phyloP scores from a whole-genome alignment of 2,888 invertebrate genomes.

The Spilosoma lubricipeda region DNA sequence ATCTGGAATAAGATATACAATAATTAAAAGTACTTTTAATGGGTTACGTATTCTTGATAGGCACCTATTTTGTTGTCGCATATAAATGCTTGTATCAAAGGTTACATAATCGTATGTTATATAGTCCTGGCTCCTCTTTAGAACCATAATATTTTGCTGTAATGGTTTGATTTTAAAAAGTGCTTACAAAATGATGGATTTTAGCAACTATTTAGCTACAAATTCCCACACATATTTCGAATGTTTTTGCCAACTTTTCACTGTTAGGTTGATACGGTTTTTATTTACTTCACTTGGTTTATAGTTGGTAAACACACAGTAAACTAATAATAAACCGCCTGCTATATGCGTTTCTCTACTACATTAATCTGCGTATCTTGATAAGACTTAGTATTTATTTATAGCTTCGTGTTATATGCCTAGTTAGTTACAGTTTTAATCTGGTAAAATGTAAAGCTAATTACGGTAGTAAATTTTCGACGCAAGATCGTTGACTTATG shows the following conservation, averaged over 20 bases:
- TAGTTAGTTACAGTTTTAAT: not conserved
- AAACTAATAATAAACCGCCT: not conserved
- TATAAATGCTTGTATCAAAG: not conserved
- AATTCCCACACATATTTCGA: too few species aligned
- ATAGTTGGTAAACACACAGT: not conserved
- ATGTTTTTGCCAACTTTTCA: too few species aligned
- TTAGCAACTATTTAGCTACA: too few species aligned
- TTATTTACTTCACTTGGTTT: not conserved
- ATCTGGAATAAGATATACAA: conserved; percentile 55
- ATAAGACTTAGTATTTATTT: not conserved
- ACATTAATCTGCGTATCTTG: not conserved
- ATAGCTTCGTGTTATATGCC: not conserved
- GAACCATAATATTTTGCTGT: too few species aligned
- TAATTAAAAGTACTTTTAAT: not conserved
- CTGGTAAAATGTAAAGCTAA: not conserved
- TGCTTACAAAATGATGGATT: too few species aligned
- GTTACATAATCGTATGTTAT: too few species aligned
- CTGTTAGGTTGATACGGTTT: too few species aligned
- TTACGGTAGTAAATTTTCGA: not conserved
- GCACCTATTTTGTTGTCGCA: not conserved
- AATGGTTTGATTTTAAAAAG: too few species aligned
- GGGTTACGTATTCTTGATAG: not conserved
- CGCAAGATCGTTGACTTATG: not conserved
- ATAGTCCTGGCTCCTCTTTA: too few species aligned
- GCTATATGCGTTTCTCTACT: not conserved